Evolutionary conservation across 2,888 invertebrate species (phyloP).

Genomic region (Caenorhabditis sulstoni): DNA sequence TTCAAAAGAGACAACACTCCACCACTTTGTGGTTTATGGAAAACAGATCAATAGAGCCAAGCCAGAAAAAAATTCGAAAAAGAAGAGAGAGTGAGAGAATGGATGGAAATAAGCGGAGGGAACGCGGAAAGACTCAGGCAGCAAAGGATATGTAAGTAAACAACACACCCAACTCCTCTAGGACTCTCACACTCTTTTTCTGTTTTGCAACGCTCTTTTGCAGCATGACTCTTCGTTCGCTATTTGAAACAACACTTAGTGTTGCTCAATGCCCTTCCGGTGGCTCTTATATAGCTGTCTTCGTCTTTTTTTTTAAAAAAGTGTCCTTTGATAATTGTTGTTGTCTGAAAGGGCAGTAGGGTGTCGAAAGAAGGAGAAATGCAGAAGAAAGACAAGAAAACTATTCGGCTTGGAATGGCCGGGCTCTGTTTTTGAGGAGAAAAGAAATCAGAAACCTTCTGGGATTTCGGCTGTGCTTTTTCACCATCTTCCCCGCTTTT

Average conservation of each 20-base stretch:
- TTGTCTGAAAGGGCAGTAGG: constrained; percentile 18
- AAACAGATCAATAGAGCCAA: no score
- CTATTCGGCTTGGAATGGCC: constrained; percentile 5
- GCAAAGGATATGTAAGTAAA: constrained; percentile 35
- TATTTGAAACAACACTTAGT: not conserved
- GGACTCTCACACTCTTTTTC: constrained; percentile 2
- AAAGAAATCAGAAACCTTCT: constrained; percentile 56
- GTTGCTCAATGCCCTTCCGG: no score
- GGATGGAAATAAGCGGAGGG: not conserved
- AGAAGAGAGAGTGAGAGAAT: not conserved
- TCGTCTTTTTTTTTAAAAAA: no score
- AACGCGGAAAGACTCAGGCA: constrained; percentile 29
- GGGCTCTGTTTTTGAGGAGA: not conserved
- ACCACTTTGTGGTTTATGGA: no score
- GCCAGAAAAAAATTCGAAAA: not conserved
- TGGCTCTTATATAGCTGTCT: constrained; percentile 26
- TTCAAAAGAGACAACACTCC: no score
- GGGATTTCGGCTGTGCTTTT: constrained; percentile 30
- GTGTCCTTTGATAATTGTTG: constrained; percentile 1
- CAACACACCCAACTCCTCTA: constrained; percentile 25
- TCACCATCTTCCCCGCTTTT: constrained; percentile 1
- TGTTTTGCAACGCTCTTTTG: constrained; percentile 38
- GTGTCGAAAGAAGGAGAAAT: not conserved
- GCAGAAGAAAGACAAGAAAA: not conserved
- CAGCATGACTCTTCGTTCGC: constrained; percentile 16